These are phyloP conservation scores for Megathymus violae DNA, from an alignment of 1,140 invertebrate genomes.

Conservation along the genomic window DNA sequence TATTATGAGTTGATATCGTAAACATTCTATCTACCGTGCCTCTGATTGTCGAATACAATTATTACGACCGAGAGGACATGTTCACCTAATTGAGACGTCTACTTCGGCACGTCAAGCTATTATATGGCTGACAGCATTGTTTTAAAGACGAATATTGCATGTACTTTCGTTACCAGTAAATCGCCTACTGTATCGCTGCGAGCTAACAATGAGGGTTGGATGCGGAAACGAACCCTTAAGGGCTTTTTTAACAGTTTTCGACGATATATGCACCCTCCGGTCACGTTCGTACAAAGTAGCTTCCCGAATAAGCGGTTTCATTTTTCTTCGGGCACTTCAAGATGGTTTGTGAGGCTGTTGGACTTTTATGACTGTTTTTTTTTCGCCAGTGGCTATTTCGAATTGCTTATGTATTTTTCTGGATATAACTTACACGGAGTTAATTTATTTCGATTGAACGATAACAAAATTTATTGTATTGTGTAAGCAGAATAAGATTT, in stretches of 20 bases:
- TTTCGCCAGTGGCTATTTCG: conserved; percentile 16
- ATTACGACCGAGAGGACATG: conserved; percentile 53
- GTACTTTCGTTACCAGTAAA: conserved; percentile 44
- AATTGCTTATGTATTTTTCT: conserved; percentile 12
- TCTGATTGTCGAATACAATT: conserved; percentile 61
- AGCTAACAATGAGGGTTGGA: conserved; percentile 51
- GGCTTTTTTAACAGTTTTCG: conserved; percentile 75
- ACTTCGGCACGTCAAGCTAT: conserved; percentile 16
- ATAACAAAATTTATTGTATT: too few species aligned
- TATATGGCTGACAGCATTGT: not conserved
- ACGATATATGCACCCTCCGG: conserved; percentile 75
- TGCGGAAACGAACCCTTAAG: conserved; percentile 59
- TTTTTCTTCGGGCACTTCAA: conserved; percentile 64
- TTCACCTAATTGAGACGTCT: conserved; percentile 56
- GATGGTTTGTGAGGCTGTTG: conserved; percentile 26
- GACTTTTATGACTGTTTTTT: conserved; percentile 32
- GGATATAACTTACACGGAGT: conserved; percentile 1
- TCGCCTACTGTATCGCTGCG: conserved; percentile 47
- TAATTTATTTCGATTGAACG: too few species aligned
- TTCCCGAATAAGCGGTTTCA: conserved; percentile 74
- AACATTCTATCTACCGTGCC: conserved; percentile 16
- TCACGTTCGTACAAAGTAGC: conserved; percentile 79
- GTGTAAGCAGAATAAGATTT: too few species aligned
- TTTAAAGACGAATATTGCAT: conserved; percentile 19
- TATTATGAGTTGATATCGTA: conserved; percentile 8